Evolutionary conservation across 2,888 invertebrate genomes (phyloP).

Genomic region (Eurois occulta): DNA sequence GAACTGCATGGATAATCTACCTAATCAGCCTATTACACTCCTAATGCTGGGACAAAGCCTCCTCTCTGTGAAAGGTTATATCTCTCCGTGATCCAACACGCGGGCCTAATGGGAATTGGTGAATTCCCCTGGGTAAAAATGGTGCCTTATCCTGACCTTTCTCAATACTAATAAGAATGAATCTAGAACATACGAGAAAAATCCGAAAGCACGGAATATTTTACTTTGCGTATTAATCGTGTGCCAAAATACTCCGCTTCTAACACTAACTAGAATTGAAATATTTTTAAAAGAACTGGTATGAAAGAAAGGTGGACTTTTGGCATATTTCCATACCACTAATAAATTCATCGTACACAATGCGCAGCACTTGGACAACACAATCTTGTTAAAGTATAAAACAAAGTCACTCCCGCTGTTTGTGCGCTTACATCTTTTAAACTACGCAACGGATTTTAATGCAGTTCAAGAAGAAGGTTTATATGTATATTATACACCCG

Average conservation of each 20-base stretch:
- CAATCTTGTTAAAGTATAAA: too few species aligned
- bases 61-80: neutral
- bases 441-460: too few species aligned
- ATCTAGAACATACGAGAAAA: neutral
- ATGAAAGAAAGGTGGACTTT: slow-evolving; percentile 9
- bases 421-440: too few species aligned
- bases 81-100: neutral
- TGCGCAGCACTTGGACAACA: neutral
- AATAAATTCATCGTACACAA: slow-evolving; percentile 27
- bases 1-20: neutral
- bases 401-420: too few species aligned
- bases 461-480: too few species aligned
- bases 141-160: neutral
- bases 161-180: neutral
- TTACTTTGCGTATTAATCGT: neutral
- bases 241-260: slow-evolving; percentile 7
- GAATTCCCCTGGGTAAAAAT: neutral
- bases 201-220: neutral
- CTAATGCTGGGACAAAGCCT: neutral
- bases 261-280: neutral
- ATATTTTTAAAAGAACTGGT: slow-evolving; percentile 4
- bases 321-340: slow-evolving; percentile 48
- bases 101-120: neutral
- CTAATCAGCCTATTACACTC: neutral
- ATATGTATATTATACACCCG: too few species aligned